Percentiles rank a stretch among this genome's conserved stretches.
These are phyloP conservation scores for Leptopilina syphax DNA, from an alignment of 2,888 invertebrate genomes.

Conservation along the genomic window DNA sequence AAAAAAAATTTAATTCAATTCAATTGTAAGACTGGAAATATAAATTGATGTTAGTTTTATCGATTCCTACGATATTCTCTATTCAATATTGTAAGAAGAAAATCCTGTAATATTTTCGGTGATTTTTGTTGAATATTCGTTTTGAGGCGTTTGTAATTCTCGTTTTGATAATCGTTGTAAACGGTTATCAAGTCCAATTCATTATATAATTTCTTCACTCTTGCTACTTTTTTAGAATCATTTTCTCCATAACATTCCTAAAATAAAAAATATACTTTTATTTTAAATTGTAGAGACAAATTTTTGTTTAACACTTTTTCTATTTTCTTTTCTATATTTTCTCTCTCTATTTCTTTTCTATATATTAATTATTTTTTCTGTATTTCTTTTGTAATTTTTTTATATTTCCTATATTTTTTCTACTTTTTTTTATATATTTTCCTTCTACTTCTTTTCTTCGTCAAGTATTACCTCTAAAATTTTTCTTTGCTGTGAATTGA, in stretches of 20 bases:
- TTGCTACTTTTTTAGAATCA: slow-evolving; percentile 82
- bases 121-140: slow-evolving; percentile 89
- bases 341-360: too few relatives aligned
- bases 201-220: slow-evolving; percentile 87
- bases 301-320: not conserved
- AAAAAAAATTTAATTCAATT: too few relatives aligned
- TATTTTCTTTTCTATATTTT: too few relatives aligned
- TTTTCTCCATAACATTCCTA: slow-evolving; percentile 86
- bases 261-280: slow-evolving; percentile 43
- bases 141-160: slow-evolving; percentile 89
- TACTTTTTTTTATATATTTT: too few relatives aligned
- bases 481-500: slow-evolving; percentile 83
- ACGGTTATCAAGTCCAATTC: slow-evolving; percentile 87
- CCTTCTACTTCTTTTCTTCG: too few relatives aligned
- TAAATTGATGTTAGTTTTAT: slow-evolving; percentile 70
- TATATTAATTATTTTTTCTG: too few relatives aligned
- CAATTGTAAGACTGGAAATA: too few relatives aligned
- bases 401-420: too few relatives aligned
- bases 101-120: slow-evolving; percentile 86
- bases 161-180: slow-evolving; percentile 89
- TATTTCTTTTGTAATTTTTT: too few relatives aligned
- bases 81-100: slow-evolving; percentile 89
- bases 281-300: not conserved
- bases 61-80: slow-evolving; percentile 87
- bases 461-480: slow-evolving; percentile 80